Conservation (phyloP, 2,888 invertebrate species). For the Zele albiditarsus region DNA sequence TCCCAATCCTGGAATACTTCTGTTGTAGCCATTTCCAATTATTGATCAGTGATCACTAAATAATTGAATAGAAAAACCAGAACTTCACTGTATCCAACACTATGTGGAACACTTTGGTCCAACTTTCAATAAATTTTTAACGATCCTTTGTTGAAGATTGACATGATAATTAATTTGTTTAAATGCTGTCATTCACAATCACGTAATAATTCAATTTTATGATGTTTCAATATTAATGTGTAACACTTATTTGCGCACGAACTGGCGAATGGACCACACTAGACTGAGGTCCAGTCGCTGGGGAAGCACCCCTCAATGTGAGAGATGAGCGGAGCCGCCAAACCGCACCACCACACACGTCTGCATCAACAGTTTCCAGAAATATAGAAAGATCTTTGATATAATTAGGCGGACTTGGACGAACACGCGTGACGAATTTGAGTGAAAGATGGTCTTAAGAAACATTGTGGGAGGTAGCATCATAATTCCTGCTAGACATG, state of each 20-base stretch:
- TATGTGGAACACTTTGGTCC: background rate
- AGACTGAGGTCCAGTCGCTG: constrained; percentile 66
- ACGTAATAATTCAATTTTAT: background rate
- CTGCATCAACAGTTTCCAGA: constrained; percentile 68
- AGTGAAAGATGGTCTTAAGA: constrained; percentile 36
- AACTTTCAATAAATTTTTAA: background rate
- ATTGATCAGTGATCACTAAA: background rate
- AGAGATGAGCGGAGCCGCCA: constrained; percentile 49
- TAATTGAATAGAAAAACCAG: background rate
- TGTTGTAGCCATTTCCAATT: constrained; percentile 67
- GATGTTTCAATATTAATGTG: constrained; percentile 3
- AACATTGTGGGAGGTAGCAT: constrained; percentile 1
- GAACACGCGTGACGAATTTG: constrained; percentile 49
- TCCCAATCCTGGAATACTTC: constrained; percentile 72
- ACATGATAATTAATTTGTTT: background rate
- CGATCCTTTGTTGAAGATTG: background rate
- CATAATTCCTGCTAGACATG: background rate
- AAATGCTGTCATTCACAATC: background rate
- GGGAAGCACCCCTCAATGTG: constrained; percentile 46
- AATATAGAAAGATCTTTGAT: constrained; percentile 69
- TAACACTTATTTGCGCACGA: constrained; percentile 42
- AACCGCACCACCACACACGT: constrained; percentile 54
- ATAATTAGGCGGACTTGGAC: constrained; percentile 69
- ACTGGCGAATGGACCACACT: constrained; percentile 60
- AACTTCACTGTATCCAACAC: constrained; percentile 13